Evolutionary conservation across 1,140 invertebrate species (phyloP).

Genomic region (Halictus rubicundus): DNA sequence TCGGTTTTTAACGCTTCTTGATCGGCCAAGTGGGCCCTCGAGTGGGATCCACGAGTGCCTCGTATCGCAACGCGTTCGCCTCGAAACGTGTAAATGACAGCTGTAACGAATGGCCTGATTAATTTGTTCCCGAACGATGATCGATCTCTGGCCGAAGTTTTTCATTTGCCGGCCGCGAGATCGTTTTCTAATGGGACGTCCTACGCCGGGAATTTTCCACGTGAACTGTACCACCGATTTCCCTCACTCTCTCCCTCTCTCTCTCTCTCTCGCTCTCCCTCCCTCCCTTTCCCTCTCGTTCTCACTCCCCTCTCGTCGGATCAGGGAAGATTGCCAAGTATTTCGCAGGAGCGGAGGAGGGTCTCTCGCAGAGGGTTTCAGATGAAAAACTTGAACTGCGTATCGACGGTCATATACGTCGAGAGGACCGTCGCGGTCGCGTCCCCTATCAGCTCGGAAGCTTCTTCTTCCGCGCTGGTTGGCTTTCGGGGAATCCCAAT

Average conservation of each 20-base stretch:
- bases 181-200: neutral
- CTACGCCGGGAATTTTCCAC: neutral
- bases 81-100: slow-evolving; percentile 41
- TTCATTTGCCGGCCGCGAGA: neutral
- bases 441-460: slow-evolving; percentile 27
- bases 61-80: neutral
- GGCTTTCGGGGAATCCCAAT: slow-evolving; percentile 12
- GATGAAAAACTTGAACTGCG: slow-evolving; percentile 38
- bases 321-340: slow-evolving; percentile 53
- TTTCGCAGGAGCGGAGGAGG: neutral
- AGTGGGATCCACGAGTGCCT: neutral
- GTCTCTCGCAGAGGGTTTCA: neutral
- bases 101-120: slow-evolving; percentile 48
- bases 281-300: neutral
- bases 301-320: neutral
- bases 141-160: slow-evolving; percentile 25
- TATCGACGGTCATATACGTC: slow-evolving; percentile 39
- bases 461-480: neutral
- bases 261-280: neutral
- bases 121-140: slow-evolving; percentile 41
- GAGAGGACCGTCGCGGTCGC: slow-evolving; percentile 39
- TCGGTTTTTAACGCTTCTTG: slow-evolving; percentile 15
- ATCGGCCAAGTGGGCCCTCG: neutral
- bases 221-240: neutral
- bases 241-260: neutral